phyloP scores from a whole-genome alignment of 2,888 invertebrate genomes.

The Hanleya hanleyi region DNA sequence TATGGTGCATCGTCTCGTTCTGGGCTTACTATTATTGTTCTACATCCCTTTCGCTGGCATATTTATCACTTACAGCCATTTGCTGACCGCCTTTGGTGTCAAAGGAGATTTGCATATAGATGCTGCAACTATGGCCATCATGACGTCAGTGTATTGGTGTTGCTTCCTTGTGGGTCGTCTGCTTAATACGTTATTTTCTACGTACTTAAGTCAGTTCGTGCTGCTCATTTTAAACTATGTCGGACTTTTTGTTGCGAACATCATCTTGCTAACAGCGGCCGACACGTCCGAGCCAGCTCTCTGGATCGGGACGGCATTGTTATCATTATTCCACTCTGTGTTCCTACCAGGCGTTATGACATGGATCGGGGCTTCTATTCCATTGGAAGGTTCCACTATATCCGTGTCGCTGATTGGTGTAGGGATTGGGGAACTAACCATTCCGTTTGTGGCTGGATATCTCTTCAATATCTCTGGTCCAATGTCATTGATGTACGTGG shows the following conservation, averaged over 20 bases:
- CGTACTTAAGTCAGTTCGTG: background rate
- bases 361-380: background rate
- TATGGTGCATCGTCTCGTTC: background rate
- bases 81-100: background rate
- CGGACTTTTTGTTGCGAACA: background rate
- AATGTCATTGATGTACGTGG: slow-evolving; percentile 2
- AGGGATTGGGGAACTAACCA: background rate
- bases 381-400: background rate
- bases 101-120: background rate
- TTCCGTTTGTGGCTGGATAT: background rate
- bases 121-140: background rate
- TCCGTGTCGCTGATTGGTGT: background rate
- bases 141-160: slow-evolving; percentile 7
- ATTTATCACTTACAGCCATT: background rate
- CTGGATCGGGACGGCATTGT: background rate
- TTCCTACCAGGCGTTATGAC: slow-evolving; percentile 7
- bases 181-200: background rate
- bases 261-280: background rate
- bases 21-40: background rate
- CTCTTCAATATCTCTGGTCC: background rate
- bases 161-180: background rate
- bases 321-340: background rate
- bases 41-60: background rate
- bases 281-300: background rate
- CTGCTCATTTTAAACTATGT: background rate